These are phyloP conservation scores for Choloepus didactylus DNA, from an alignment of 2,797 vertebrate genomes.

Conservation along the genomic window DNA sequence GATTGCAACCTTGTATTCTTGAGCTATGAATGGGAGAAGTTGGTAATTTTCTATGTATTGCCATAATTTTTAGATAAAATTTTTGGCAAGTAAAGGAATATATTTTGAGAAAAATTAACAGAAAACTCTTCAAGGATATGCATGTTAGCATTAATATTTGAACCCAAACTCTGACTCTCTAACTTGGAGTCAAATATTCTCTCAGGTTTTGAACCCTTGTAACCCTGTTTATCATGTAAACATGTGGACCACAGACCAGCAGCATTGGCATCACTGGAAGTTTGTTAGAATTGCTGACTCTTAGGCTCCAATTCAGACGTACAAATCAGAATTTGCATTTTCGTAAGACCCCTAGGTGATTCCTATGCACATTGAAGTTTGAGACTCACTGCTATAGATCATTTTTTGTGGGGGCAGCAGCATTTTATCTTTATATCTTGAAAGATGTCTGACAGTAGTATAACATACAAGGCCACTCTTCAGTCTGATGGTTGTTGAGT, in stretches of 20 bases:
- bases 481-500: background rate
- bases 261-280: background rate
- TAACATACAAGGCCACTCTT: background rate
- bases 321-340: background rate
- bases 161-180: constrained; percentile 14
- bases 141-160: background rate
- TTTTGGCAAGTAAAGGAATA: background rate
- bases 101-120: background rate
- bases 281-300: background rate
- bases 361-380: background rate
- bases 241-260: background rate
- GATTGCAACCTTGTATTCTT: background rate
- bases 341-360: background rate
- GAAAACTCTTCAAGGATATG: background rate
- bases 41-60: background rate
- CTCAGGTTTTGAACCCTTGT: background rate
- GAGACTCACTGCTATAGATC: background rate
- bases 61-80: background rate
- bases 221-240: background rate
- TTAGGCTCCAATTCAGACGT: background rate
- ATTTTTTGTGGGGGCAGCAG: background rate
- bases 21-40: background rate
- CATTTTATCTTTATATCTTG: constrained; percentile 27
- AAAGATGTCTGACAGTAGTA: background rate
- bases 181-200: constrained; percentile 13